Evolutionary conservation across 2,797 vertebrate species (phyloP), one percentile per base, ranked within the genome.

Genomic region (Clarias fuscus): DNA sequence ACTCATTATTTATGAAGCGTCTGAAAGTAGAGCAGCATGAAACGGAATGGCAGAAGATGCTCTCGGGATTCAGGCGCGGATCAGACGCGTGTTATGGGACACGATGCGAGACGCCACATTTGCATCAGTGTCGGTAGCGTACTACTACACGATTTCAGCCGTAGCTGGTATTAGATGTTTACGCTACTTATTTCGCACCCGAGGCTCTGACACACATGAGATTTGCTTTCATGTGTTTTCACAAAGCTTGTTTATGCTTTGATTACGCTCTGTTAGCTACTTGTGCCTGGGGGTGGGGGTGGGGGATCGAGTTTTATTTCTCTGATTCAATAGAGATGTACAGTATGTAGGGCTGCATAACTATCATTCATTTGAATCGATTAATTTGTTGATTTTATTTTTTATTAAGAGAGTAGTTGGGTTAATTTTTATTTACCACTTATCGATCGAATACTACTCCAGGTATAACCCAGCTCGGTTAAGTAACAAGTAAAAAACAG

Each of bases 21-120:
- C 58, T 61, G 76, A 37, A 78, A 78, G 76, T 78, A 40, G 76
- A 78, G 76, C 76, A 61, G 76, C 76, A 24, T 61, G 76, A 78
- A 78, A 59, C 76, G 6, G 58, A 78, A 78, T 61, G 58, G 76
- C 30, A 37, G 76, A 61, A 58, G 30, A 11, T 37, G 30, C 14
- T 61, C 27, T 37, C 18, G 7, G 17, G 27, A 7, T 17, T 30
- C 48, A 56, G 73, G 73, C 73, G 1, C 13, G 3, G 72, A 27
- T 27, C 24, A 76, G 73, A 33, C 4, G 43, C 14, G 24, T 1
- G 43, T n/a, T 17, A 2, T 18, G 27, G n/a, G 75, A 77, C 27
- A 3, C 17, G 72, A 7, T 48, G 43, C 72, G 48, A 30, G 18
- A 56, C 58, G 0, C 10, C 30, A 0, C 14, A 33, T 62, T 78